Evolutionary conservation across 2,888 invertebrate genomes (phyloP).

Genomic region (Chrysodeixis includens): DNA sequence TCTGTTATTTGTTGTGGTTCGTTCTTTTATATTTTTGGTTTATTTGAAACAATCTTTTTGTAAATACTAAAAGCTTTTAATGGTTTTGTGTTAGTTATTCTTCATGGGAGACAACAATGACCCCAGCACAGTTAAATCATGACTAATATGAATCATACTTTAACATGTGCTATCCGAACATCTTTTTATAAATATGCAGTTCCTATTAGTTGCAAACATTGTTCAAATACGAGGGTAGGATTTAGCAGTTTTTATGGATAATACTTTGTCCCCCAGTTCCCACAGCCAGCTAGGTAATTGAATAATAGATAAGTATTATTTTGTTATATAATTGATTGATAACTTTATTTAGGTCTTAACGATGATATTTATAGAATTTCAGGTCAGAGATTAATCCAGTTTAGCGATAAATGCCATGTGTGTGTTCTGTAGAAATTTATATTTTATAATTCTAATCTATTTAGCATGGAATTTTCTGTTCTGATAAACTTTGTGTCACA

Average conservation of each 20-base stretch:
- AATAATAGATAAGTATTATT: neutral
- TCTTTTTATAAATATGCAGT: constrained; percentile 18
- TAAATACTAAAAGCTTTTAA: neutral
- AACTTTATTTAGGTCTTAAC: neutral
- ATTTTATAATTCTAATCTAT: constrained; percentile 8
- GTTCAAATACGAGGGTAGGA: neutral
- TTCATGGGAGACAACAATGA: neutral
- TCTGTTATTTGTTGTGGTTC: neutral
- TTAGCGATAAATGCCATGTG: constrained; percentile 15
- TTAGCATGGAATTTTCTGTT: constrained; percentile 11
- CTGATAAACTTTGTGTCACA: constrained; percentile 20
- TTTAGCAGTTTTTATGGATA: neutral
- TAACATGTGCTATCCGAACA: constrained; percentile 26
- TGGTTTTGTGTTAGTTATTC: neutral
- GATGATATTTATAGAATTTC: constrained; percentile 15
- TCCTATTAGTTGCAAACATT: constrained; percentile 2
- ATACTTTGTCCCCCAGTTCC: neutral
- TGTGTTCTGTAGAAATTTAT: constrained; percentile 18
- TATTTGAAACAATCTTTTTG: neutral
- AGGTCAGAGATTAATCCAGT: constrained; percentile 33
- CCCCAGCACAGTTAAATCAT: neutral
- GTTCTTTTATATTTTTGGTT: neutral
- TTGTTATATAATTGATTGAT: neutral
- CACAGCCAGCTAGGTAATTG: neutral
- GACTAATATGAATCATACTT: constrained; percentile 21